Base-by-base conservation (phyloP, 92 coral and sea anemone species). In the Zoanthus sociatus region DNA sequence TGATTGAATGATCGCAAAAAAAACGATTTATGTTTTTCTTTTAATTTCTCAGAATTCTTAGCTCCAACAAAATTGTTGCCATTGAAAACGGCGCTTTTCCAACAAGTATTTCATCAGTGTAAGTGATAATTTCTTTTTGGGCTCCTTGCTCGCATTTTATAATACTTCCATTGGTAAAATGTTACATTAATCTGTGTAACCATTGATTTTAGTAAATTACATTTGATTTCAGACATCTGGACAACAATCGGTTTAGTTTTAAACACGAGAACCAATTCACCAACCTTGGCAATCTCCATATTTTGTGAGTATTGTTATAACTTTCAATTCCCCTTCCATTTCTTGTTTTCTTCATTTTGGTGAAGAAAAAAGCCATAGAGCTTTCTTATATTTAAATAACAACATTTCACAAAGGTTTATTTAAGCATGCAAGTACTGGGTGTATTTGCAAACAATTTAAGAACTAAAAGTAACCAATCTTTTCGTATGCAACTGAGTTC, bases 61-160 rank as follows among this genome's bases (percentile, higher is more conserved):
- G 46, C 4, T 17, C 17, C 17, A 96, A 96, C 78, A 48, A 82
- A 14, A 96, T 96, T 33, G 92, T 96, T 69, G 96, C 96, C 54
- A 91, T 92, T 18, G 99, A 96, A 78, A 94, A 95, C 79, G 99
- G 95, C 17, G 91, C 96, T 20, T 96, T 94, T 86, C 99, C 99
- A 46, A 42, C 67, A 33, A 60, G n/a, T 30, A 74, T 96, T 32
- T 11, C 8, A 21, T 54, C 56, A 13, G 88, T 96, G 99, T 96
- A 82, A 96, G 96, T 90, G 61, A 5, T 6, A 12, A 16, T 69
- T 63, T 83, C 33, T n/a, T 18, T 63, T 30, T 71, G 4, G 20
- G 51, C 33, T 47, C 46, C 54, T 71, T 61, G 18, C 66, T 26
- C 26, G 26, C 66, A 60, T 74, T 30, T 13, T 83, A n/a, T 32